These are phyloP conservation scores for Pollenia griseotomentosa DNA, from an alignment of 2,888 invertebrate genomes.

Conservation along the genomic window DNA sequence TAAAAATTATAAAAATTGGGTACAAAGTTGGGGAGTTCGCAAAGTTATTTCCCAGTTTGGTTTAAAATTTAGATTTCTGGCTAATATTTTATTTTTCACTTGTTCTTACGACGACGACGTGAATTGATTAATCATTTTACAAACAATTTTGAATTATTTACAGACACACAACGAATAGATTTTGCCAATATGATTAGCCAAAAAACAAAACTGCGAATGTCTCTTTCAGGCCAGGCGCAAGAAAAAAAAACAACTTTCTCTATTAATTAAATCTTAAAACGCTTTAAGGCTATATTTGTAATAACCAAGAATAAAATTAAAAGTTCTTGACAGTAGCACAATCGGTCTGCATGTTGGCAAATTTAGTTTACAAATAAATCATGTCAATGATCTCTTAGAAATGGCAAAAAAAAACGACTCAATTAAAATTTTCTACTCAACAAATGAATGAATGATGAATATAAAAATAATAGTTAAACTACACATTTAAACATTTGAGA, in stretches of 20 bases:
- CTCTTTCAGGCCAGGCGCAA: neutral
- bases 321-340: neutral
- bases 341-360: neutral
- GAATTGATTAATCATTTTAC: neutral
- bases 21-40: neutral
- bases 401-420: neutral
- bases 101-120: neutral
- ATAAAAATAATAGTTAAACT: neutral
- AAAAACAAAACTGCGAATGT: neutral
- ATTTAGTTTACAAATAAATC: constrained; percentile 38
- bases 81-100: neutral
- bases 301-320: constrained; percentile 18
- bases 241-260: constrained; percentile 39
- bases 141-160: constrained; percentile 4
- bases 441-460: neutral
- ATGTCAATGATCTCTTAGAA: neutral
- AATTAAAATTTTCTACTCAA: constrained; percentile 10
- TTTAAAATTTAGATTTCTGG: neutral
- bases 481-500: neutral
- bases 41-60: neutral
- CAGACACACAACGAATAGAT: neutral
- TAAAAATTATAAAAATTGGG: no score
- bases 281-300: constrained; percentile 7
- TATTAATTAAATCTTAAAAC: constrained; percentile 7
- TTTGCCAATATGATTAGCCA: neutral